A percentile compares a stretch with the other conserved stretches of the same genome.
Conservation (phyloP, 2,113 vertebrate species). For the Notothenia rossii region DNA sequence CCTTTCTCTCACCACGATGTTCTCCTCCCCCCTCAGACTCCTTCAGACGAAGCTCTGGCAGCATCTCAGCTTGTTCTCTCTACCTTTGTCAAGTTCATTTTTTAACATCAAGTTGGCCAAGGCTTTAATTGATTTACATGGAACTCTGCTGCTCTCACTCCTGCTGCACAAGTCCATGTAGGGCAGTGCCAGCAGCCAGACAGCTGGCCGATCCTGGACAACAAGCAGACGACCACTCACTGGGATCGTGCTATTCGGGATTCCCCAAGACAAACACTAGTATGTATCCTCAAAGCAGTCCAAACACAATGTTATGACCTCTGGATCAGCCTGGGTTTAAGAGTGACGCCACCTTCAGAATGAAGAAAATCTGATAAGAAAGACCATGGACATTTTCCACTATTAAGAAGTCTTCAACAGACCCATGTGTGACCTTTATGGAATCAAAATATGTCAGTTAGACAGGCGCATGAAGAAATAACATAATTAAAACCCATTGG, state of each 20-base stretch:
- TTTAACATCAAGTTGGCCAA: slow-evolving; percentile 47
- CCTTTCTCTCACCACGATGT: slow-evolving; percentile 51
- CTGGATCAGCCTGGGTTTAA: not conserved
- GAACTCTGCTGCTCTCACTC: slow-evolving; percentile 40
- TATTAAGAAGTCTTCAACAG: slow-evolving; percentile 1
- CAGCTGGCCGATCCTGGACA: slow-evolving; percentile 57
- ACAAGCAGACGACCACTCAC: slow-evolving; percentile 48
- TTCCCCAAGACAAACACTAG: slow-evolving; percentile 10
- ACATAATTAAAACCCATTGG: slow-evolving; percentile 1
- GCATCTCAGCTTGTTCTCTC: slow-evolving; percentile 46
- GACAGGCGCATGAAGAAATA: slow-evolving; percentile 23
- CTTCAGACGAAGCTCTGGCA: slow-evolving; percentile 47
- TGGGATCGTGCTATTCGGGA: slow-evolving; percentile 2
- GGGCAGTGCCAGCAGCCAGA: slow-evolving; percentile 70
- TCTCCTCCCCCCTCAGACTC: slow-evolving; percentile 19
- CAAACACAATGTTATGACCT: slow-evolving; percentile 18
- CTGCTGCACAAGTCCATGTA: slow-evolving; percentile 70
- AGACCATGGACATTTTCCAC: not conserved
- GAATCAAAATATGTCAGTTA: not conserved
- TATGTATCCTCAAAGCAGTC: slow-evolving; percentile 1
- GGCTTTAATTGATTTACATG: slow-evolving; percentile 74
- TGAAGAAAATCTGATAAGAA: slow-evolving; percentile 12
- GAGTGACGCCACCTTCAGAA: not conserved
- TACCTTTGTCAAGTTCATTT: slow-evolving; percentile 40
- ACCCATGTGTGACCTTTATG: not conserved